Evolutionary conservation across 1,140 invertebrate genomes (phyloP), one percentile per base, ranked within the genome.

Genomic region (Andricus grossulariae): DNA sequence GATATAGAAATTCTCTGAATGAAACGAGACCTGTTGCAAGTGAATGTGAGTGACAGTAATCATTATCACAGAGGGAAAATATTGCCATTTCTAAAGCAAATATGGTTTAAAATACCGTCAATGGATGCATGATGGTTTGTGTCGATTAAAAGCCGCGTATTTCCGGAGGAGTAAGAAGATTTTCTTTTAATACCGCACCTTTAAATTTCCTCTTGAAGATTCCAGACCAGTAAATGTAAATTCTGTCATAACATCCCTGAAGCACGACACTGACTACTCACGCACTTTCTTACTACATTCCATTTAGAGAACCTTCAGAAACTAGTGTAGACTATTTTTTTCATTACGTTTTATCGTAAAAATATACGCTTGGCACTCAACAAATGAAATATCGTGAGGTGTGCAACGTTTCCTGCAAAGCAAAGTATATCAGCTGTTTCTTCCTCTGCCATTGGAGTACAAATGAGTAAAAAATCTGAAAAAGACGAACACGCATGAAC

Each of bases 231-330:
- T 60, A 32, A 32, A 60, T 21, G 12, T 60, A 60, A 60, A 60
- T 60, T 21, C 25, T 60, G 57, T 60, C 57, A 60, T 60, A 60
- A 60, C 57, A 60, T 60, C 13, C 25, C 25, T 60, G 6, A 25
- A 11, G 13, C 21, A 60, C 19, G 21, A 60, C 21, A 60, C 13
- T 25, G 21, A 60, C 13, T 15, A 32, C 57, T 32, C 57, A 6
- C 25, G 12, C 25, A 60, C 57, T 10, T 19, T 32, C 21, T 60
- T 57, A 13, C 12, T 25, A 60, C 39, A 60, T 60, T 39, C 6
- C 57, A 60, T 60, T 60, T 32, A 60, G 10, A 60, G 21, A 60
- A 60, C 13, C 57, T 60, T 60, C 4, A 15, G 10, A 60, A 60
- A 60, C 57, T 39, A 32, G 19, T 60, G 19, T 57, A 25, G 13